These are phyloP conservation scores for Tenthredo distinguenda DNA, from an alignment of 2,888 invertebrate species.

Conservation along the genomic window DNA sequence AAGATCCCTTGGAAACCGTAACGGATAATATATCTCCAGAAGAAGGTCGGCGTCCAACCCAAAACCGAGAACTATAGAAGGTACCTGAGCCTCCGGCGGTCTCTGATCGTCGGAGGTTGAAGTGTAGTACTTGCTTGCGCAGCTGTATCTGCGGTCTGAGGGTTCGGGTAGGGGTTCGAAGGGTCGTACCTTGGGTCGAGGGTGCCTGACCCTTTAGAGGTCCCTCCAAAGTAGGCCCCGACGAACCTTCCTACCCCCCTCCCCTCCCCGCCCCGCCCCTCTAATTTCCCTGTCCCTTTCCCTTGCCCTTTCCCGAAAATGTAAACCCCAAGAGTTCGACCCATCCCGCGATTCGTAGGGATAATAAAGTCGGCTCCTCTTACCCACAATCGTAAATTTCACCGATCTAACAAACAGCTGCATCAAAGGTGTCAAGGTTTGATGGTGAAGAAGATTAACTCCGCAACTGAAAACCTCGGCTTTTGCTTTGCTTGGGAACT, in stretches of 20 bases:
- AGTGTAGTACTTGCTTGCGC: constrained; percentile 67
- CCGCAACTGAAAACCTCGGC: not conserved
- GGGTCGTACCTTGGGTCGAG: constrained; percentile 40
- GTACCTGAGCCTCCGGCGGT: constrained; percentile 42
- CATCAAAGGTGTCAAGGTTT: constrained; percentile 42
- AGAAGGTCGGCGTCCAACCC: constrained; percentile 40
- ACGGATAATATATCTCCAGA: constrained; percentile 44
- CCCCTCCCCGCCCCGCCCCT: not conserved
- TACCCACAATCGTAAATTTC: constrained; percentile 47
- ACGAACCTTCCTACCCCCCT: not conserved
- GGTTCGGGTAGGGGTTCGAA: constrained; percentile 63
- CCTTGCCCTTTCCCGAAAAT: not conserved
- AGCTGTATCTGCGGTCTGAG: constrained; percentile 67
- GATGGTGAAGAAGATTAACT: constrained; percentile 47
- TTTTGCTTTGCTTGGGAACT: constrained; percentile 3
- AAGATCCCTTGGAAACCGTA: constrained; percentile 48
- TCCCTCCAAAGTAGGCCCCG: constrained; percentile 41
- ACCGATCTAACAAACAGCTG: constrained; percentile 46
- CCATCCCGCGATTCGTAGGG: constrained; percentile 38
- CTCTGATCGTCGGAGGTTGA: constrained; percentile 33
- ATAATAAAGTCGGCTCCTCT: constrained; percentile 40
- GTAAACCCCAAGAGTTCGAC: constrained; percentile 24
- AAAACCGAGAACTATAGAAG: constrained; percentile 17
- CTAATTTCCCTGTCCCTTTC: constrained; percentile 13
- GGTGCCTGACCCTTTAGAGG: constrained; percentile 37